Evolutionary conservation across 2,797 vertebrate species (phyloP).

Genomic region (Mastacembelus armatus): DNA sequence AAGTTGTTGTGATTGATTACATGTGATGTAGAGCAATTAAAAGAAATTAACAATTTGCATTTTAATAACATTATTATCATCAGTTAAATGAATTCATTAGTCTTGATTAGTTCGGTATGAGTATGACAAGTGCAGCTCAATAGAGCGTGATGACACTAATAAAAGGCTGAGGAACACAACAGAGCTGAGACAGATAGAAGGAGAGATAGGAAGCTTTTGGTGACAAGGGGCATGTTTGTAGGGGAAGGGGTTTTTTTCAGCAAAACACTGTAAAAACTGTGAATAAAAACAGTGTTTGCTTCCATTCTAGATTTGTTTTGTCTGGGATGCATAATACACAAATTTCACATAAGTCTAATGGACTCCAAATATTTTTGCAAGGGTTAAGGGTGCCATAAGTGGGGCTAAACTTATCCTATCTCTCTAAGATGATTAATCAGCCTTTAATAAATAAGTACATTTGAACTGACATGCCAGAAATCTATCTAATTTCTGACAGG

Average conservation of each 20-base stretch:
- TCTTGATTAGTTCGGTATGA: slow-evolving; percentile 93
- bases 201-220: neutral
- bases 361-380: neutral
- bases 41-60: slow-evolving; percentile 96
- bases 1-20: slow-evolving; percentile 87
- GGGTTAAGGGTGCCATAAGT: neutral
- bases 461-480: no score
- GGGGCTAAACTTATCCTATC: no score
- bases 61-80: slow-evolving; percentile 97
- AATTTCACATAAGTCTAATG: neutral
- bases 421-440: neutral
- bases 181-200: slow-evolving; percentile 32
- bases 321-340: neutral
- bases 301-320: neutral
- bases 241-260: neutral
- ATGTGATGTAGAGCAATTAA: slow-evolving; percentile 94
- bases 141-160: slow-evolving; percentile 82
- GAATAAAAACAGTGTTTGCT: neutral
- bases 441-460: no score
- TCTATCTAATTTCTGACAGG: no score
- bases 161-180: slow-evolving; percentile 59
- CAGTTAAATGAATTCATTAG: slow-evolving; percentile 95
- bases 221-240: neutral
- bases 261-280: neutral
- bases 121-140: slow-evolving; percentile 83